phyloP scores from a whole-genome alignment of 2,113 vertebrate species.

The Oncorhynchus gorbuscha region DNA sequence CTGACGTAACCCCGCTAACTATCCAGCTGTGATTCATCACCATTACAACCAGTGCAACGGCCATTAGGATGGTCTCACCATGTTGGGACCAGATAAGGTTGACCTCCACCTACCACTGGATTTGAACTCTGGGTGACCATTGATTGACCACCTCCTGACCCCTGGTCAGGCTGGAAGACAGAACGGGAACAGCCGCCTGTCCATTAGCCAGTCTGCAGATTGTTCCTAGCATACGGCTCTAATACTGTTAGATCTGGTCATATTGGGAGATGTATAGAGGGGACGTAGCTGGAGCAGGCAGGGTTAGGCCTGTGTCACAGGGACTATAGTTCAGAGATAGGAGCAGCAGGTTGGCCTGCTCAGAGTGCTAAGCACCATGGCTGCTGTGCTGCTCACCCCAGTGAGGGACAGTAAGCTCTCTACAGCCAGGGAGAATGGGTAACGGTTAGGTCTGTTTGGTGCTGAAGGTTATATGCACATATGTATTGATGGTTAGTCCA shows the following conservation, averaged over 20 bases:
- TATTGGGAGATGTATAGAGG: constrained; percentile 87
- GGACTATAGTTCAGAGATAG: constrained; percentile 61
- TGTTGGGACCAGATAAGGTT: constrained; percentile 46
- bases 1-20: background rate
- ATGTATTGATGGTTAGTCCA: too few species aligned
- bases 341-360: too few species aligned
- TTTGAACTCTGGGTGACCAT: constrained; percentile 69
- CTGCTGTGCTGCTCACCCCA: background rate
- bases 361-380: background rate
- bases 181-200: constrained; percentile 39
- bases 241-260: constrained; percentile 83
- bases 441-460: too few species aligned
- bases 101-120: constrained; percentile 56
- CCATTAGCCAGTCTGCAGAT: constrained; percentile 66
- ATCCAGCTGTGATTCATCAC: constrained; percentile 41
- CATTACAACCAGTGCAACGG: constrained; percentile 25
- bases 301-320: constrained; percentile 83
- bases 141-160: constrained; percentile 78
- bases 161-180: constrained; percentile 51
- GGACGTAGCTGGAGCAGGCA: constrained; percentile 79
- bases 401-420: too few species aligned
- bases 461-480: too few species aligned
- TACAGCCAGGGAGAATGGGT: too few species aligned
- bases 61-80: constrained; percentile 51
- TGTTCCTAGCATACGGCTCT: constrained; percentile 83